Base-by-base conservation (phyloP, 1,140 invertebrate species). In the Pseudobourletiella spinata region DNA sequence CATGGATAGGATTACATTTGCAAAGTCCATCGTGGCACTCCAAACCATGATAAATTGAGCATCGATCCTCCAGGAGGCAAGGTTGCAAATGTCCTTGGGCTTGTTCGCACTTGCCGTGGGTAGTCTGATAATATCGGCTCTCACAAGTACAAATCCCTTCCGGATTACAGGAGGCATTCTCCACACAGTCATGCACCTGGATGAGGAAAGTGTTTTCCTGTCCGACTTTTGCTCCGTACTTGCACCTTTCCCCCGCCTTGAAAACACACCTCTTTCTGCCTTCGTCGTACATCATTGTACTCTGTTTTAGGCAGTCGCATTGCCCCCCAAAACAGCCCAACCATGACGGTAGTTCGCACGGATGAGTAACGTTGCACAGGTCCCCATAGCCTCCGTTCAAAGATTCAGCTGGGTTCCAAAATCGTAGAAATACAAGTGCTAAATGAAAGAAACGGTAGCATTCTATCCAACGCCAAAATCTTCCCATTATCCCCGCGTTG, bases 201-300 rank as follows among this genome's bases (percentile, higher is more conserved):
- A 11, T 11, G 29, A n/a, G 30, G 22, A 50, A 22, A 18, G 14
- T 26, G n/a, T 22, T 16, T 22, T n/a, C 44, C 4, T 11, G 14
- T 11, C 16, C 15, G 6, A 48, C 43, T 6, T 25, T 25, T 6
- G 26, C 18, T 11, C 35, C 22, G 30, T 24, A 60, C 11, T 26
- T 26, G 25, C 58, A 60, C 15, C 44, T 4, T 52, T 60, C 58
- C 25, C 58, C 58, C 2, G 58, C n/a, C 6, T 30, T 50, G 2
- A 46, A 28, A 3, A 60, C 44, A 35, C 58, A 60, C 32, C 39
- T 60, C 3, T 26, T 30, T 18, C 8, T 4, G 16, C 24, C 15
- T 3, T 22, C 24, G n/a, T 60, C 48, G 35, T 29, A 51, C n/a
- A 52, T 32, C 58, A 60, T 60, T 29, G 50, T 46, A 15, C 51